Conservation (phyloP, 2,113 vertebrate genomes). For the Nothoprocta pentlandii region DNA sequence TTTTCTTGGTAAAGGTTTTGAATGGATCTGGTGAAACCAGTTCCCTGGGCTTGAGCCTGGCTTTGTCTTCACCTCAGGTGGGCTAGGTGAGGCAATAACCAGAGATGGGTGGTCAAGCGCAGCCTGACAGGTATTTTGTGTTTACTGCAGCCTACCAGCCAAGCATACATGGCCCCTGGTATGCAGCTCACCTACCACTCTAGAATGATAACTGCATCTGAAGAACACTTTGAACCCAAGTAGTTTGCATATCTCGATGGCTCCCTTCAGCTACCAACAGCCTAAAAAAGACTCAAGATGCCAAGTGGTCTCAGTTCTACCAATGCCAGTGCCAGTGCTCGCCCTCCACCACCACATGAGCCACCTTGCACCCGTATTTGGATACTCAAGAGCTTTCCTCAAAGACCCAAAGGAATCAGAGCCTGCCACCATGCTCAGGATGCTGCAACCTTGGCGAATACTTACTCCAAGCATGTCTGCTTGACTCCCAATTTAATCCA, state of each 20-base stretch:
- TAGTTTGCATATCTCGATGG: neutral
- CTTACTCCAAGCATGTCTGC: neutral
- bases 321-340: neutral
- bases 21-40: neutral
- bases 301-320: neutral
- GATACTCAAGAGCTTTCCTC: neutral
- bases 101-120: neutral
- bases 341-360: neutral
- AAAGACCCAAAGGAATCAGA: neutral
- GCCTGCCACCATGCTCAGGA: neutral
- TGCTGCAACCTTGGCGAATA: neutral
- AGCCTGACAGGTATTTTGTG: neutral
- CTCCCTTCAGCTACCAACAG: neutral
- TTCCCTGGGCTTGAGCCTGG: neutral
- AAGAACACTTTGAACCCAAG: neutral
- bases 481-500: neutral
- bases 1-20: neutral
- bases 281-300: neutral
- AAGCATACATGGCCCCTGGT: accelerated
- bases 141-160: neutral
- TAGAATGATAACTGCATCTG: neutral
- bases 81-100: neutral
- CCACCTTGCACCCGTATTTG: neutral
- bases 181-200: neutral
- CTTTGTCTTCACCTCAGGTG: neutral